These are phyloP conservation scores for Dryadula phaetusa DNA, from an alignment of 2,888 invertebrate species.

Conservation along the genomic window DNA sequence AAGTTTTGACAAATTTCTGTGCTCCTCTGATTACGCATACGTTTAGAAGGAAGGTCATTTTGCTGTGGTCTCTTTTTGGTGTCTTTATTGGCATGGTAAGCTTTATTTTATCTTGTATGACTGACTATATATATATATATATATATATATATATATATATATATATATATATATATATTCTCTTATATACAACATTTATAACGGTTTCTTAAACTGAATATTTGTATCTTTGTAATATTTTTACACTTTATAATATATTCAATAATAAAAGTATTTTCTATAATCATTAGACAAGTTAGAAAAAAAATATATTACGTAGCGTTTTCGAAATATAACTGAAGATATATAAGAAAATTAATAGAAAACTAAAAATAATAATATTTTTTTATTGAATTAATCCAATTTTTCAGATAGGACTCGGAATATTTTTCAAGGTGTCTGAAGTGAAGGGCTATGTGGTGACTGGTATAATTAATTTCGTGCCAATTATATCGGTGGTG, in stretches of 20 bases:
- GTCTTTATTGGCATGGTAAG: slow-evolving; percentile 58
- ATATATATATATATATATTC: too few species aligned
- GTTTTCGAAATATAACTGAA: not conserved
- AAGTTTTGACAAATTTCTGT: slow-evolving; percentile 59
- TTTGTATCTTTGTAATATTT: too few species aligned
- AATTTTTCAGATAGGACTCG: slow-evolving; percentile 61
- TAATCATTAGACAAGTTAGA: too few species aligned
- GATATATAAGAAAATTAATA: not conserved
- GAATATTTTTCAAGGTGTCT: slow-evolving; percentile 61
- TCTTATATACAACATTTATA: too few species aligned
- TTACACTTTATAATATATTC: too few species aligned
- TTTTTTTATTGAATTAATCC: not conserved
- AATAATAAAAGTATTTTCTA: too few species aligned
- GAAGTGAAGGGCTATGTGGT: slow-evolving; percentile 48
- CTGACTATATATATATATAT: not conserved
- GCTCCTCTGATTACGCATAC: slow-evolving; percentile 55
- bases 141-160: too few species aligned
- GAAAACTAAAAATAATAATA: not conserved
- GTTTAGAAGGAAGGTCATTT: slow-evolving; percentile 58
- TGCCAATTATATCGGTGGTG: slow-evolving; percentile 66
- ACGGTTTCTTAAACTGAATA: too few species aligned
- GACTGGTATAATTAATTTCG: slow-evolving; percentile 61
- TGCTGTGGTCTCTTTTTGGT: slow-evolving; percentile 51
- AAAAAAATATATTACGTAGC: too few species aligned
- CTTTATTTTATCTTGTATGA: not conserved